phyloP scores from a whole-genome alignment of 1,140 invertebrate species.

The Lethrus apterus region DNA sequence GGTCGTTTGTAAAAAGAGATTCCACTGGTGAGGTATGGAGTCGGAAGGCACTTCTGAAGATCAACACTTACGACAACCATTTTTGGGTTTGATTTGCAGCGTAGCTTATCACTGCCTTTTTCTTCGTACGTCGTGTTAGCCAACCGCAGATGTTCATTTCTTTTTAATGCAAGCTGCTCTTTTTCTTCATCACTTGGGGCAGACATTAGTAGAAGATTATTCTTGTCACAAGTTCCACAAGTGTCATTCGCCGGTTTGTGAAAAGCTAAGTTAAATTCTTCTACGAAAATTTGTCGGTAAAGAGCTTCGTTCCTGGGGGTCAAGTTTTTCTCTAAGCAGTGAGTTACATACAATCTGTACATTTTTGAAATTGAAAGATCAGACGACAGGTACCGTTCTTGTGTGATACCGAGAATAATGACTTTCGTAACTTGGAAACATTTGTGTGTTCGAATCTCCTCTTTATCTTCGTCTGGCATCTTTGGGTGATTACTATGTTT shows the following conservation, averaged over 20 bases:
- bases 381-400: too few relatives aligned
- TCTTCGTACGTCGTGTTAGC: background rate
- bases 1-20: slow-evolving; percentile 13
- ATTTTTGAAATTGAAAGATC: too few relatives aligned
- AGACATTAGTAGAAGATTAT: background rate
- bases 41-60: slow-evolving; percentile 18
- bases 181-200: background rate
- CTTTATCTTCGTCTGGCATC: too few relatives aligned
- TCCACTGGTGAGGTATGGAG: slow-evolving; percentile 22
- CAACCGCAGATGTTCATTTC: background rate
- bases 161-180: background rate
- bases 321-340: too few relatives aligned
- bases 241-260: background rate
- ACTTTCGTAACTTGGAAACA: too few relatives aligned
- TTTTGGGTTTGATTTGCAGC: slow-evolving; percentile 7
- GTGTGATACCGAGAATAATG: too few relatives aligned
- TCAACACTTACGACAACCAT: slow-evolving; percentile 16
- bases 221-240: background rate
- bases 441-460: too few relatives aligned
- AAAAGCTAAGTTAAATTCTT: background rate
- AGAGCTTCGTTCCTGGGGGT: background rate
- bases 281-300: background rate
- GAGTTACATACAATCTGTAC: too few relatives aligned
- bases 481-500: too few relatives aligned
- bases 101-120: background rate